Conservation (phyloP, 2,113 vertebrate genomes). For the Oncorhynchus keta region DNA sequence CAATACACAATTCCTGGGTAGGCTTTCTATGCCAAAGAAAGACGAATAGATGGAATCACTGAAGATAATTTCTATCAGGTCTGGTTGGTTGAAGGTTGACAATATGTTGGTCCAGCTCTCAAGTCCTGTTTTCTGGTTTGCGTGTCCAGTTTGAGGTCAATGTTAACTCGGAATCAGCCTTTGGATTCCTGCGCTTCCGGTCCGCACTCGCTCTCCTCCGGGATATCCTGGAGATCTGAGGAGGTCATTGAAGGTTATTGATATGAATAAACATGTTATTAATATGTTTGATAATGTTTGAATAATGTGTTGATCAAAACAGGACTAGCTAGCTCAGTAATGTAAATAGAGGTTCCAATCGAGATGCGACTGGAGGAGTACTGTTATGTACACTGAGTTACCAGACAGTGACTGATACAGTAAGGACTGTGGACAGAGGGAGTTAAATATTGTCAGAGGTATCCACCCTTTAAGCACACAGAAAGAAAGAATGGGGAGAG, state of each 20-base stretch:
- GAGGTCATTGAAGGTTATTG: background rate
- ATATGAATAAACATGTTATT: background rate
- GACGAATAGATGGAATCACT: slow-evolving; percentile 12
- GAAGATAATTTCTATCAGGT: background rate
- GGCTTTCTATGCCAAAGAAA: slow-evolving; percentile 17
- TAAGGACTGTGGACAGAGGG: background rate
- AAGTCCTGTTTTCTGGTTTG: slow-evolving; percentile 12
- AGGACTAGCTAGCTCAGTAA: too few species aligned
- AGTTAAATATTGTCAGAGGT: slow-evolving; percentile 38
- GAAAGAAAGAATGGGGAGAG: slow-evolving; percentile 4
- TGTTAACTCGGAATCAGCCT: slow-evolving; percentile 18
- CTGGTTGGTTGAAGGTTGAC: slow-evolving; percentile 10
- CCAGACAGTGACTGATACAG: background rate
- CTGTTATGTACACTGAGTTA: background rate
- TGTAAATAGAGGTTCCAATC: background rate
- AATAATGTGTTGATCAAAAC: slow-evolving; percentile 1
- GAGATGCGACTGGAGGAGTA: background rate
- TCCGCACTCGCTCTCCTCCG: slow-evolving; percentile 84
- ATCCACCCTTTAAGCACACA: slow-evolving; percentile 42
- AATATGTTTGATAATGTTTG: background rate
- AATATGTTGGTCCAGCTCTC: slow-evolving; percentile 9
- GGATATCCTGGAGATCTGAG: slow-evolving; percentile 91
- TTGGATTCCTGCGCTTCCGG: slow-evolving; percentile 68
- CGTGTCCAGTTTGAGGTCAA: background rate
- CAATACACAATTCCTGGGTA: slow-evolving; percentile 20